A percentile compares a stretch with the other conserved stretches of the same genome.
phyloP scores from a whole-genome alignment of 2,888 invertebrate species.

The Synergus itoensis region DNA sequence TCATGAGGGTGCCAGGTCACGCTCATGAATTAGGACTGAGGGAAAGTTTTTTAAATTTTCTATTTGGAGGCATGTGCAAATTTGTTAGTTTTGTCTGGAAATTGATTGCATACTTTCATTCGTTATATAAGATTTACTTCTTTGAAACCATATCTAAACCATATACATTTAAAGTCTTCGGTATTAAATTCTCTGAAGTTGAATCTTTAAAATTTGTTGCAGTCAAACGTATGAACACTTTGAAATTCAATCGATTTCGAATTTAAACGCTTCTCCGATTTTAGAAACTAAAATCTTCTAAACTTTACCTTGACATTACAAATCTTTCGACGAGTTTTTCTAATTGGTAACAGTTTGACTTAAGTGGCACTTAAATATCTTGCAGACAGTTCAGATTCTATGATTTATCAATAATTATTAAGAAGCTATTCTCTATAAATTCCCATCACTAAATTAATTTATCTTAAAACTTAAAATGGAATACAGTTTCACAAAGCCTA shows the following conservation, averaged over 20 bases:
- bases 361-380: conserved; percentile 1
- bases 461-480: background rate
- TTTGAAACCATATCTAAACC: too few species aligned
- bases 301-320: conserved; percentile 15
- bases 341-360: background rate
- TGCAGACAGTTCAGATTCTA: background rate
- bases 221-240: too few species aligned
- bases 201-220: too few species aligned
- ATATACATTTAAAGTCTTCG: too few species aligned
- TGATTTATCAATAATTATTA: background rate
- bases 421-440: background rate
- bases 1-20: background rate
- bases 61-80: background rate
- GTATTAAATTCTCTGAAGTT: too few species aligned
- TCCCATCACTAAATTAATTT: background rate
- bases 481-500: background rate
- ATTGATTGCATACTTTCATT: background rate
- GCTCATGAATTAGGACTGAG: background rate
- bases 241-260: too few species aligned
- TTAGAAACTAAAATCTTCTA: conserved; percentile 1
- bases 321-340: background rate
- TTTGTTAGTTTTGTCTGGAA: background rate
- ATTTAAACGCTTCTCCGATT: too few species aligned
- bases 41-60: background rate
- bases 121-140: too few species aligned